Evolutionary conservation across 2,888 invertebrate species (phyloP).

Genomic region (Eumerus sabulonum): DNA sequence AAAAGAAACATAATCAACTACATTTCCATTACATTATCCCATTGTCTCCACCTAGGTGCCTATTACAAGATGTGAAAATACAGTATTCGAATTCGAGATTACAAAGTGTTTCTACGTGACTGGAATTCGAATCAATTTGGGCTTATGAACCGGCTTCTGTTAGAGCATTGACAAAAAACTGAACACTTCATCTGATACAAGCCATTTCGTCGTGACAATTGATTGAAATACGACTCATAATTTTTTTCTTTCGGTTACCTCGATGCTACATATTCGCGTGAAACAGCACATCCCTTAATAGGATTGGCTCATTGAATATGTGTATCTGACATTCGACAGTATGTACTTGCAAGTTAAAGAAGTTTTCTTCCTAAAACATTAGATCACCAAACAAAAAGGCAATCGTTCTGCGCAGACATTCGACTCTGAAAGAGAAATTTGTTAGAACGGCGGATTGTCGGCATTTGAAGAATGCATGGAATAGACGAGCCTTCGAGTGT

Average conservation of each 20-base stretch:
- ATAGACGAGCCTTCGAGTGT: slow-evolving; percentile 27
- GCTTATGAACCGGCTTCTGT: slow-evolving; percentile 50
- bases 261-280: slow-evolving; percentile 1
- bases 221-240: slow-evolving; percentile 58
- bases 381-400: not conserved
- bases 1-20: no score
- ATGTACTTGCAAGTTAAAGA: not conserved
- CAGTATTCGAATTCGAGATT: no score
- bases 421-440: slow-evolving; percentile 46
- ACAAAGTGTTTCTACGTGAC: slow-evolving; percentile 40
- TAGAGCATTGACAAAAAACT: slow-evolving; percentile 54
- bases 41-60: no score
- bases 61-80: no score
- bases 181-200: slow-evolving; percentile 51
- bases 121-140: slow-evolving; percentile 35
- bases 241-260: slow-evolving; percentile 26
- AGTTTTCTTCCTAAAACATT: slow-evolving; percentile 2
- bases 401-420: slow-evolving; percentile 22
- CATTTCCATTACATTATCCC: no score
- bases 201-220: slow-evolving; percentile 42
- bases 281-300: slow-evolving; percentile 28
- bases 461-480: slow-evolving; percentile 25
- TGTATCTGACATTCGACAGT: not conserved
- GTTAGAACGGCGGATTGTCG: slow-evolving; percentile 15
- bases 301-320: slow-evolving; percentile 28